A percentile compares a stretch with the other conserved stretches of the same genome.
Conservation (phyloP, 2,113 vertebrate genomes). For the Cyrtonyx montezumae region DNA sequence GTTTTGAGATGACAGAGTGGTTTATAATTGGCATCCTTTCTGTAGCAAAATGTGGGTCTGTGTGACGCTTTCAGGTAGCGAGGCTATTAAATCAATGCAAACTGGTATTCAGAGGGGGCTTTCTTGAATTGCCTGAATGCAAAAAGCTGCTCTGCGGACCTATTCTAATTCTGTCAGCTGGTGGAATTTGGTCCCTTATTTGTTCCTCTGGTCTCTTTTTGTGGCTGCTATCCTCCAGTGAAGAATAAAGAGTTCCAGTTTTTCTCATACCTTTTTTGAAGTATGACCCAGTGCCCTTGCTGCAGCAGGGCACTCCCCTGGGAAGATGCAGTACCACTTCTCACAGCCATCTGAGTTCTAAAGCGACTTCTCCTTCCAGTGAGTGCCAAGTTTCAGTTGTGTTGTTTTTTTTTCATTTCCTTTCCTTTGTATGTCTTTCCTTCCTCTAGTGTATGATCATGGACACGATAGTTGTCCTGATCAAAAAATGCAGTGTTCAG, state of each 20-base stretch:
- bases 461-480: neutral
- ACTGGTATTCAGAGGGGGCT: accelerated
- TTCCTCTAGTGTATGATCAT: neutral
- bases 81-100: neutral
- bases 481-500: too few relatives aligned
- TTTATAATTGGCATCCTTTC: neutral
- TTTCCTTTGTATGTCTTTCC: neutral
- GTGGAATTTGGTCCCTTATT: neutral
- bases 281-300: neutral
- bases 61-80: neutral
- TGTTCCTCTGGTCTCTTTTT: neutral
- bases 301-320: neutral
- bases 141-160: neutral
- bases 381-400: neutral
- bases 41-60: neutral
- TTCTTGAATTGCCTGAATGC: neutral
- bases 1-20: neutral
- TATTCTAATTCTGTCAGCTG: neutral
- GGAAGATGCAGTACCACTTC: neutral
- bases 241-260: neutral
- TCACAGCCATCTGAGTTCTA: neutral
- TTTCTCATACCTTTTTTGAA: neutral
- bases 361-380: neutral
- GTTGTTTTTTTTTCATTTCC: neutral
- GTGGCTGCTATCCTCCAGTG: accelerated